Evolutionary conservation across 2,797 vertebrate genomes (phyloP), one percentile per base, ranked within the genome.

Genomic region (Mergus octosetaceus): DNA sequence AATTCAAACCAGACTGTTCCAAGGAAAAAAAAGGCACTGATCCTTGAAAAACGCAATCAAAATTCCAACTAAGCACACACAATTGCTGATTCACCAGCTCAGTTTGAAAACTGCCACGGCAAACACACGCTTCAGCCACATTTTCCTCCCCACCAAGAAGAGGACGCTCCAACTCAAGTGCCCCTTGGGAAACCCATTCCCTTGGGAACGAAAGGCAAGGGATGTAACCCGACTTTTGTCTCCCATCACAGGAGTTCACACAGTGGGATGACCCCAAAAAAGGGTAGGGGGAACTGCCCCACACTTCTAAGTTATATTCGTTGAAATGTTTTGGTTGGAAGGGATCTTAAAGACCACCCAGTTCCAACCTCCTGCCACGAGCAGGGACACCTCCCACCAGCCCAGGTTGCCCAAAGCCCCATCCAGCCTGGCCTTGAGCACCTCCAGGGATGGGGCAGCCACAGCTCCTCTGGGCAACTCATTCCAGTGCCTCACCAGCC

Each of bases 131-230:
- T 74, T 41, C 66, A 81, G 18, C 10, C 45, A 6, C 32, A 6
- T 81, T 36, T 78, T 61, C 28, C 16, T 65, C 62, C 5, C 43
- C 10, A 39, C 11, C 28, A 12, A 18, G 32, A 32, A 53, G 73
- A 61, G 0, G 0, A 34, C 22, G 43, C 28, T 51, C 76, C 8
- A 58, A 83, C 47, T 71, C 14, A 1, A 27, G 25, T 13, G 13
- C 30, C 43, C 73, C 39, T 16, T 13, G 17, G 43, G 66, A 89
- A 4, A 71, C 5, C 11, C 32, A 25, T 71, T 49, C 80, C 65
- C 54, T 28, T 10, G 24, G 58, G 70, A 84, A 75, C 3, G 10
- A 17, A 77, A 87, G 27, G 38, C 41, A 62, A 75, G 13, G 17
- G 71, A 47, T 45, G 32, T 53, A 77, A 82, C 27, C 27, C 53